phyloP scores from a whole-genome alignment of 2,113 vertebrate species.

The Lagopus muta region DNA sequence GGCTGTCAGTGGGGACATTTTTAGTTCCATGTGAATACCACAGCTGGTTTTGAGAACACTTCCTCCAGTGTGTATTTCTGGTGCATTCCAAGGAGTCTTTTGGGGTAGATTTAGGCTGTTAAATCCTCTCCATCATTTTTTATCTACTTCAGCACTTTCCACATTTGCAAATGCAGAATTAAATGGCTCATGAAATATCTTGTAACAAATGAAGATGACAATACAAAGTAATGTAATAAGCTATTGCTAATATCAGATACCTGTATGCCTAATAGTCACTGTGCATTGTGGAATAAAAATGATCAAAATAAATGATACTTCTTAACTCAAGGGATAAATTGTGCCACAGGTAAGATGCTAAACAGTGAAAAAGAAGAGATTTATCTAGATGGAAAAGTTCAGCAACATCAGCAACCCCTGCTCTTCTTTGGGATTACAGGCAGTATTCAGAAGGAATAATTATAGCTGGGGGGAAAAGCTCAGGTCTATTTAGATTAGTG shows the following conservation, averaged over 20 bases:
- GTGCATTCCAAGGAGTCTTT: constrained; percentile 5
- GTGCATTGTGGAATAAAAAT: not conserved
- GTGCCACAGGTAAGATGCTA: constrained; percentile 14
- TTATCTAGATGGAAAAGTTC: constrained; percentile 26
- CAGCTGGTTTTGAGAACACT: not conserved
- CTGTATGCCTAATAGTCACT: constrained; percentile 7
- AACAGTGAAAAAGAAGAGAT: constrained; percentile 27
- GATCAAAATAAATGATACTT: constrained; percentile 8
- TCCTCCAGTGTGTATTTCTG: not conserved
- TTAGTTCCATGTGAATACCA: not conserved
- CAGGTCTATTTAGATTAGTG: constrained; percentile 1
- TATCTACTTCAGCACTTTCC: constrained; percentile 35
- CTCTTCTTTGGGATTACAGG: not conserved
- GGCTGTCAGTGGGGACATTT: not conserved
- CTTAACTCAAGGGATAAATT: constrained; percentile 42
- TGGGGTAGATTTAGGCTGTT: not conserved
- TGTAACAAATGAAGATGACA: constrained; percentile 33
- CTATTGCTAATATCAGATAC: constrained; percentile 15
- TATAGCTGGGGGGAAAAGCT: not conserved
- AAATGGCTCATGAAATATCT: constrained; percentile 52
- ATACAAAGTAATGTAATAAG: constrained; percentile 42
- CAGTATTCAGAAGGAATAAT: constrained; percentile 28
- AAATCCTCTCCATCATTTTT: constrained; percentile 5
- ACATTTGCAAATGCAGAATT: constrained; percentile 44
- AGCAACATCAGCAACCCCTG: not conserved